These are phyloP conservation scores for Rotaria magnacalcarata DNA, from an alignment of 2,888 invertebrate genomes.

Conservation along the genomic window DNA sequence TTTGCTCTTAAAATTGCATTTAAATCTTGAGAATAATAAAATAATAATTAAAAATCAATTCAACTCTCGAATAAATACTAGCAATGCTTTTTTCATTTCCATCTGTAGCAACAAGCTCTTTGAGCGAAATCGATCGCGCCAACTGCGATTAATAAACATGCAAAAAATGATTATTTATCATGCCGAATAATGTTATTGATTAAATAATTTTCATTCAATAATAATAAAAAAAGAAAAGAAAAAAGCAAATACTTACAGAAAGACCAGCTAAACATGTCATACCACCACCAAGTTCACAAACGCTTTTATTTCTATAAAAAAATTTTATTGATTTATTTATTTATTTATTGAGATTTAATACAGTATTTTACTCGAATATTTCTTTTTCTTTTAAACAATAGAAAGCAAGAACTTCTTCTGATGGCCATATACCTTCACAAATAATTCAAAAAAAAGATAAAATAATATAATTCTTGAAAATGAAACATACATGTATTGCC, in stretches of 20 bases:
- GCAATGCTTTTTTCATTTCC: conserved; percentile 73
- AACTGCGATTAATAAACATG: neutral
- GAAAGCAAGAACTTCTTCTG: conserved; percentile 59
- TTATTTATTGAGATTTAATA: neutral
- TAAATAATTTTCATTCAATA: no score
- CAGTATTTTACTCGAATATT: conserved; percentile 62
- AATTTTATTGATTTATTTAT: conserved; percentile 19
- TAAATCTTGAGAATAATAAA: conserved; percentile 17
- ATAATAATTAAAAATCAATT: neutral
- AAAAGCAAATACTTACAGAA: conserved; percentile 59
- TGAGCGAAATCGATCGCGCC: conserved; percentile 33
- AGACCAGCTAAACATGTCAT: conserved; percentile 78
- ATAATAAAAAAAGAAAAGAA: no score
- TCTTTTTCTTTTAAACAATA: conserved; percentile 66
- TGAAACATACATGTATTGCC: conserved; percentile 47
- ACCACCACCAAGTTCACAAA: conserved; percentile 76
- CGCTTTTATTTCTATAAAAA: conserved; percentile 63
- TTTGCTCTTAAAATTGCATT: conserved; percentile 20
- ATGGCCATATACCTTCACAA: conserved; percentile 52
- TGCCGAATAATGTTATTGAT: no score
- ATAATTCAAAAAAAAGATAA: no score
- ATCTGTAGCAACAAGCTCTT: conserved; percentile 69
- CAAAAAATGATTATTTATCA: neutral
- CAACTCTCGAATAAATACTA: conserved; percentile 57
- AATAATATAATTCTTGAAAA: no score